phyloP scores from a whole-genome alignment of 2,797 vertebrate species.

The Danio kyathit region DNA sequence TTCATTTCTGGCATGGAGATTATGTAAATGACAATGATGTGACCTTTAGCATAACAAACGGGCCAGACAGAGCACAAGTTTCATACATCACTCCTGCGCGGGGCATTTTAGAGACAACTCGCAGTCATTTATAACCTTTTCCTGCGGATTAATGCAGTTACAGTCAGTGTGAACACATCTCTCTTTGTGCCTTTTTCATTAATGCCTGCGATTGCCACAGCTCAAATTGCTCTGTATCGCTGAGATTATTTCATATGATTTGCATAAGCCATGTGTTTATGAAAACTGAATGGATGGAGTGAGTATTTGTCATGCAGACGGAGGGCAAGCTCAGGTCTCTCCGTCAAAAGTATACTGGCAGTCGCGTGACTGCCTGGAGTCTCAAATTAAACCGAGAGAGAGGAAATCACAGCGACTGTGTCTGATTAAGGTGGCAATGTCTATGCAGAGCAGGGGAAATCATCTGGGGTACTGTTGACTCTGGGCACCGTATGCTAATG shows the following conservation, averaged over 20 bases:
- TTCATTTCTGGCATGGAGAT: conserved; percentile 79
- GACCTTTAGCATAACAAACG: conserved; percentile 91
- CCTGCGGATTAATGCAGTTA: conserved; percentile 85
- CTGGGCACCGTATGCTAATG: conserved; percentile 76
- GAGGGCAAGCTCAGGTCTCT: conserved; percentile 64
- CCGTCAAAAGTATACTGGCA: conserved; percentile 74
- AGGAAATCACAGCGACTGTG: conserved; percentile 67
- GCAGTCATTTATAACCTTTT: conserved; percentile 88
- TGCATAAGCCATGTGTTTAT: conserved; percentile 86
- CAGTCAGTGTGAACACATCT: conserved; percentile 73
- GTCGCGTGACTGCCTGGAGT: conserved; percentile 63
- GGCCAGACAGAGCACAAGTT: conserved; percentile 87
- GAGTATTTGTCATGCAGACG: conserved; percentile 80
- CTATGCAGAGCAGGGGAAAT: conserved; percentile 15
- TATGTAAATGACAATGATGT: conserved; percentile 92
- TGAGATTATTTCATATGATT: conserved; percentile 81
- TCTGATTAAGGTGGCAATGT: conserved; percentile 51
- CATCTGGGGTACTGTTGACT: conserved; percentile 28
- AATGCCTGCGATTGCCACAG: conserved; percentile 73
- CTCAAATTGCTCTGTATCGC: conserved; percentile 78
- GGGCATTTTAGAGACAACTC: conserved; percentile 81
- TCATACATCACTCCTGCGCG: conserved; percentile 90
- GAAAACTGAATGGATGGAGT: conserved; percentile 75
- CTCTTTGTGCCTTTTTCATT: conserved; percentile 75
- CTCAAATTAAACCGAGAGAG: conserved; percentile 79